Evolutionary conservation across 2,888 invertebrate species (phyloP).

Genomic region (Crioceris asparagi): DNA sequence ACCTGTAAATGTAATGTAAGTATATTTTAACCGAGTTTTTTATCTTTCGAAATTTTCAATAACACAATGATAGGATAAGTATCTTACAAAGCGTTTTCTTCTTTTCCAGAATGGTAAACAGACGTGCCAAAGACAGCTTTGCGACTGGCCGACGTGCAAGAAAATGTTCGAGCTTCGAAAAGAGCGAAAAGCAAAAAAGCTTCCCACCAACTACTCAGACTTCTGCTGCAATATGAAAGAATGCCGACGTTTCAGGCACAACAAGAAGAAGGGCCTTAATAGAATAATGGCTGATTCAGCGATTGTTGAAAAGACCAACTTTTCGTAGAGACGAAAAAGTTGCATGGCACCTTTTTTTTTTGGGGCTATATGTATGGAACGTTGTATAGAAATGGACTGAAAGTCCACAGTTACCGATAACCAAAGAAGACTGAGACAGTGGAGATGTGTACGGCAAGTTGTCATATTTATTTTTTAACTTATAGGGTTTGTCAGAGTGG

Average conservation of each 20-base stretch:
- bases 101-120: slow-evolving; percentile 63
- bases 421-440: slow-evolving; percentile 48
- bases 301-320: slow-evolving; percentile 5
- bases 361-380: no score
- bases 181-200: slow-evolving; percentile 36
- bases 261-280: slow-evolving; percentile 19
- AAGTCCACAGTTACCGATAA: slow-evolving; percentile 41
- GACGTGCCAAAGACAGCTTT: slow-evolving; percentile 71
- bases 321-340: slow-evolving; percentile 1
- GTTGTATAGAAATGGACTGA: slow-evolving; percentile 19
- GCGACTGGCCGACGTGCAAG: slow-evolving; percentile 61
- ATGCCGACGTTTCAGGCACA: slow-evolving; percentile 26
- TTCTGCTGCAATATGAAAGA: slow-evolving; percentile 34
- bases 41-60: no score
- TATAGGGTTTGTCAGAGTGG: slow-evolving; percentile 5
- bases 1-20: slow-evolving; percentile 84
- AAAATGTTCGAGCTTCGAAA: slow-evolving; percentile 36
- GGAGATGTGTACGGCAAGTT: slow-evolving; percentile 26
- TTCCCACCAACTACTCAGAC: slow-evolving; percentile 37
- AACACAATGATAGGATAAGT: no score
- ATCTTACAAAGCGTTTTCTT: no score
- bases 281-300: slow-evolving; percentile 10
- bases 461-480: slow-evolving; percentile 30
- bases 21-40: no score
- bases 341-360: no score